Evolutionary conservation across 2,113 vertebrate species (phyloP).

Genomic region (Leptocoma aspasia): DNA sequence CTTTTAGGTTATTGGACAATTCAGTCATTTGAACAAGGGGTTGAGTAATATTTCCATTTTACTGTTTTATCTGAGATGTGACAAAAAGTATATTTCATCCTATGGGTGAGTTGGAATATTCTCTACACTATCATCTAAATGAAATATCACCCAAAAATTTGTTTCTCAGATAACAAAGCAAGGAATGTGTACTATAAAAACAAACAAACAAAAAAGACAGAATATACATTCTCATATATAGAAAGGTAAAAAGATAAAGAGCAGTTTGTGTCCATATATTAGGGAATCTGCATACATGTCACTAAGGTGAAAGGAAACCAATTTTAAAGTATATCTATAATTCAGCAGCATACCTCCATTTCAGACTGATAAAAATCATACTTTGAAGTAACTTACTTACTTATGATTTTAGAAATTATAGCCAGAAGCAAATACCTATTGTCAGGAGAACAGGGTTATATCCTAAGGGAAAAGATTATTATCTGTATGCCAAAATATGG

Average conservation of each 20-base stretch:
- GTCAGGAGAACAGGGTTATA: background rate
- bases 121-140: background rate
- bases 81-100: background rate
- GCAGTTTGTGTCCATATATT: background rate
- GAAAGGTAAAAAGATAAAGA: background rate
- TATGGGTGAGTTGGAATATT: background rate
- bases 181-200: background rate
- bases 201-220: background rate
- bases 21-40: background rate
- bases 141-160: background rate
- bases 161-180: background rate
- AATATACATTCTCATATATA: background rate
- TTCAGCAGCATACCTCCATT: background rate
- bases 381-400: constrained; percentile 13
- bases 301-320: background rate
- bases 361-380: constrained; percentile 2
- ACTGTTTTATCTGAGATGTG: background rate
- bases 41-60: constrained; percentile 15
- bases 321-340: background rate
- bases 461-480: background rate
- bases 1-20: background rate
- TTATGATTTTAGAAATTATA: background rate
- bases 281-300: background rate
- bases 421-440: constrained; percentile 6
- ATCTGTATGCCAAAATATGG: background rate